phyloP scores from a whole-genome alignment of 2,888 invertebrate genomes.

The Caprella mutica region DNA sequence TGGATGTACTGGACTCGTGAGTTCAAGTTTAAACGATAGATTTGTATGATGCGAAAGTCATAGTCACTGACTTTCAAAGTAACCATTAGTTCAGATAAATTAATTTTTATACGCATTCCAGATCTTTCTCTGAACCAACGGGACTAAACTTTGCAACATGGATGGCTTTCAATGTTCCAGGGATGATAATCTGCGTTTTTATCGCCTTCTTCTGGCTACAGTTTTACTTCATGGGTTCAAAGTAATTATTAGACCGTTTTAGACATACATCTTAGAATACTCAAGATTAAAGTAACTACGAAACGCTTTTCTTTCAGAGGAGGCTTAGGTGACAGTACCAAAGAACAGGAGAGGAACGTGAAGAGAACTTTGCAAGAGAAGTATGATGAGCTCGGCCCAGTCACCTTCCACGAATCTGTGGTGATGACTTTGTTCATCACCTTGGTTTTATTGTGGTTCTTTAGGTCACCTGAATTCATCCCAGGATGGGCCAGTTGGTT shows the following conservation, averaged over 20 bases:
- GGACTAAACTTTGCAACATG: conserved; percentile 69
- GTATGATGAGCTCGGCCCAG: conserved; percentile 64
- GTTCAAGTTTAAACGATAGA: too few relatives aligned
- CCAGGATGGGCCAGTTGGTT: conserved; percentile 54
- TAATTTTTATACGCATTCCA: too few relatives aligned
- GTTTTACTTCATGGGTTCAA: conserved; percentile 46
- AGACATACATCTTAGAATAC: not conserved
- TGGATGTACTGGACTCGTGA: conserved; percentile 32
- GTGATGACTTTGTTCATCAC: conserved; percentile 54
- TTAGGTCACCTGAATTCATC: conserved; percentile 76
- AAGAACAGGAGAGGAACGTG: conserved; percentile 10
- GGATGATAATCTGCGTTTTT: conserved; percentile 66
- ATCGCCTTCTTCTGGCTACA: conserved; percentile 68
- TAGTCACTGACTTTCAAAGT: too few relatives aligned
- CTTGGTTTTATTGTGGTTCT: conserved; percentile 75
- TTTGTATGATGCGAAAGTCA: too few relatives aligned
- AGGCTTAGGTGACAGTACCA: too few relatives aligned
- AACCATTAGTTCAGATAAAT: too few relatives aligned
- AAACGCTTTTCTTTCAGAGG: not conserved
- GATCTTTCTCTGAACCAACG: too few relatives aligned
- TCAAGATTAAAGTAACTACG: not conserved
- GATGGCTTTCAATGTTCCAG: conserved; percentile 74
- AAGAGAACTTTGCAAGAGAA: conserved; percentile 42
- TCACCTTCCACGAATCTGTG: conserved; percentile 60
- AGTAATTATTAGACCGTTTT: conserved; percentile 9